A percentile compares a stretch with the other conserved stretches of the same genome.
Evolutionary conservation across 2,113 vertebrate species (phyloP).

Genomic region (Brachyhypopomus occidentalis): DNA sequence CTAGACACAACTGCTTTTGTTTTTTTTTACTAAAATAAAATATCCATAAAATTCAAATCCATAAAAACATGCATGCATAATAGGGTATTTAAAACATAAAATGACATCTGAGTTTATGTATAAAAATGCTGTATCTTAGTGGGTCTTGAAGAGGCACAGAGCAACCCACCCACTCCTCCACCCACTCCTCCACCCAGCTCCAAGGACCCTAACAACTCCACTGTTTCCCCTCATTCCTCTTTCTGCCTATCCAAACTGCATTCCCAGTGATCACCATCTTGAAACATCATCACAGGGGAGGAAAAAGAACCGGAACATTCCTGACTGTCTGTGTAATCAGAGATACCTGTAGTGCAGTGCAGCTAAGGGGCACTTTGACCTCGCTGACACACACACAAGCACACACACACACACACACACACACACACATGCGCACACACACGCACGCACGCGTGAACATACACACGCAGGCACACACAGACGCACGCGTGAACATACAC

Average conservation of each 20-base stretch:
- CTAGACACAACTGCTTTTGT: too few relatives aligned
- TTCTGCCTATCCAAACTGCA: conserved; percentile 23
- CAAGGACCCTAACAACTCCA: conserved; percentile 9
- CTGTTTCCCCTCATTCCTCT: conserved; percentile 18
- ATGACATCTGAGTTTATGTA: too few relatives aligned
- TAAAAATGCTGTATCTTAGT: too few relatives aligned
- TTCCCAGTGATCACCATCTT: conserved; percentile 31
- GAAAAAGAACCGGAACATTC: conserved; percentile 41
- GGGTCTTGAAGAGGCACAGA: not conserved
- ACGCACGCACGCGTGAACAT: conserved; percentile 11
- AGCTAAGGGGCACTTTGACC: conserved; percentile 52
- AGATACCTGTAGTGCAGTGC: conserved; percentile 34
- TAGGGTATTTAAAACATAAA: too few relatives aligned
- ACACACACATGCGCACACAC: conserved; percentile 56
- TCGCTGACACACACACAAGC: conserved; percentile 51
- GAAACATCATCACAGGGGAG: conserved; percentile 41
- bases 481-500: not conserved
- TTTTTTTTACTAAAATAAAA: too few relatives aligned
- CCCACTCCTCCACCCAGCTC: not conserved
- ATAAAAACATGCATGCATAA: too few relatives aligned
- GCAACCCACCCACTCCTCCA: not conserved
- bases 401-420: conserved; percentile 65
- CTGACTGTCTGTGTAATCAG: conserved; percentile 40
- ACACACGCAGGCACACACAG: too few relatives aligned
- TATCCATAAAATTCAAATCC: too few relatives aligned